Conservation (phyloP, 1,140 invertebrate species). For the Lepidotrigona ventralis region DNA sequence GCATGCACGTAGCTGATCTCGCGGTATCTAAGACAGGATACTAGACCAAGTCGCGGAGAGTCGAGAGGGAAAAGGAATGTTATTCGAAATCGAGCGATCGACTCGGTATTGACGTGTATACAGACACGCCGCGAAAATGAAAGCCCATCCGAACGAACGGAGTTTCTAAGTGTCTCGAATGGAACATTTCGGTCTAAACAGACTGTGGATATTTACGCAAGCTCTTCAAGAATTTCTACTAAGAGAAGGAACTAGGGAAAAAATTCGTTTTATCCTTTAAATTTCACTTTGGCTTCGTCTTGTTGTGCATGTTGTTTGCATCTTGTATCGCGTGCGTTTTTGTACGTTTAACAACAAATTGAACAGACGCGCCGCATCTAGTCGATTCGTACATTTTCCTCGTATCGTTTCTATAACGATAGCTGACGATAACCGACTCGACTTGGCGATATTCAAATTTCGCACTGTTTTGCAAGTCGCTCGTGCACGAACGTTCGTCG, state of each 20-base stretch:
- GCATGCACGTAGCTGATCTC: not conserved
- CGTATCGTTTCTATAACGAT: not conserved
- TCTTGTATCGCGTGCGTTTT: not conserved
- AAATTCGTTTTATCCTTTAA: not conserved
- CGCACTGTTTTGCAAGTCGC: slow-evolving; percentile 3
- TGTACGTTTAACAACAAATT: not conserved
- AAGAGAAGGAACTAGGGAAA: not conserved
- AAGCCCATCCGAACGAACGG: not conserved
- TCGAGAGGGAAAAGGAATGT: not conserved
- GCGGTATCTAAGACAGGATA: not conserved
- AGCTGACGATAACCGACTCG: not conserved
- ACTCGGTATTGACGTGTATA: too few species aligned
- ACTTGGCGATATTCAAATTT: not conserved
- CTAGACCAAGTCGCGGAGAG: not conserved
- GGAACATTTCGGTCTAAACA: not conserved
- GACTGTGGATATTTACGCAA: not conserved
- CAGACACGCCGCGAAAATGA: not conserved
- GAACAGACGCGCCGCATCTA: too few species aligned
- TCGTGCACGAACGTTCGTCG: not conserved
- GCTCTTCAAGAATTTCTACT: not conserved
- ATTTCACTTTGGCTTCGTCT: not conserved
- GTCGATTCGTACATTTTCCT: not conserved
- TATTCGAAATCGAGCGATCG: not conserved
- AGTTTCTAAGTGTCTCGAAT: too few species aligned
- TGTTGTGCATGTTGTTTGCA: not conserved